Conservation (phyloP, 1,140 invertebrate species). For the Hormaphis cornu region DNA sequence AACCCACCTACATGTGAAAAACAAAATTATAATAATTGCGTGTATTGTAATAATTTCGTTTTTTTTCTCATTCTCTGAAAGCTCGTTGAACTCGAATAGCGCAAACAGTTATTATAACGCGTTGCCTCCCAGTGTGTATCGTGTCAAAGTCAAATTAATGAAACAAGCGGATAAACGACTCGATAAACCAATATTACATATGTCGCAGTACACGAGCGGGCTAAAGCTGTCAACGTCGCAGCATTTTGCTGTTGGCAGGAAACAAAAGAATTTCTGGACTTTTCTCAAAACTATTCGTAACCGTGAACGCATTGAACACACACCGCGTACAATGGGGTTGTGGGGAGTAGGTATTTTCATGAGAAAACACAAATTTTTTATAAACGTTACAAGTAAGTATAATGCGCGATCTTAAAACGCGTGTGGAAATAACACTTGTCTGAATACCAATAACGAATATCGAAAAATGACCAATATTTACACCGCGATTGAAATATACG, state of each 20-base stretch:
- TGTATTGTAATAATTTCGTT: not conserved
- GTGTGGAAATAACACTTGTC: too few species aligned
- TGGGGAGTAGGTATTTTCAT: not conserved
- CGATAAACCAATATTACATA: too few species aligned
- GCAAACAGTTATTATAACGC: not conserved
- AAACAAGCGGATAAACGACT: not conserved
- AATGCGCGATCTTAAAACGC: too few species aligned
- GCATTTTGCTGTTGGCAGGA: conserved; percentile 3
- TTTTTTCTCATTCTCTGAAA: not conserved
- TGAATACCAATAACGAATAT: too few species aligned
- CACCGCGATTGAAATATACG: too few species aligned
- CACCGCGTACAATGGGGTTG: not conserved
- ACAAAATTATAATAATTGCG: too few species aligned
- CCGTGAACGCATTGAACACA: too few species aligned
- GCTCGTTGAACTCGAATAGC: not conserved
- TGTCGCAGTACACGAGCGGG: too few species aligned
- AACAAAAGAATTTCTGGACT: conserved; percentile 15
- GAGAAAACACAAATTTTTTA: too few species aligned
- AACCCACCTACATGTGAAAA: too few species aligned
- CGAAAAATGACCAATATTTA: too few species aligned
- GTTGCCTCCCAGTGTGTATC: not conserved
- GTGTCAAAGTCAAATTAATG: not conserved
- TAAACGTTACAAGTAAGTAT: too few species aligned
- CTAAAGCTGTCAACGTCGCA: not conserved
- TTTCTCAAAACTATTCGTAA: conserved; percentile 12